Base-by-base conservation (phyloP, 1,140 invertebrate genomes). In the Plodia interpunctella region DNA sequence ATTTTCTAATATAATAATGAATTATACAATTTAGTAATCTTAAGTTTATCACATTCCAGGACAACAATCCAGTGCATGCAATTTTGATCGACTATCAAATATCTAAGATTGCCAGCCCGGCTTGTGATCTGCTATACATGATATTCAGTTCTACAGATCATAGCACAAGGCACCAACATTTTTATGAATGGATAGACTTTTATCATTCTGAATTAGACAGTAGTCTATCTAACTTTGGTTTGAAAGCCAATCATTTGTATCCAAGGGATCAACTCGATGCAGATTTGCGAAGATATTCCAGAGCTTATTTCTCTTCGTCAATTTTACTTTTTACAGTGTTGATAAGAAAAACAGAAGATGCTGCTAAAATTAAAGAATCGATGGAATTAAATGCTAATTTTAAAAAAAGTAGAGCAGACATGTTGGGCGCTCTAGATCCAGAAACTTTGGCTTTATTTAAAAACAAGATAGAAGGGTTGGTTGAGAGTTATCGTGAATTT, bases 71-170 rank as follows among this genome's bases (percentile, higher is more conserved):
- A 18, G 49, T 50, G 15, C n/a, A 50, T 17, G 49, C 49, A 13
- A 18, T 50, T 17, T 18, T 50, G 17, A 50, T 50, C 18, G 49
- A 50, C 18, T 50, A 50, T 17, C 49, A 68, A 30, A 44, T 64
- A 21, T 60, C 66, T 9, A 58, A 57, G 30, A 55, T 62, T 55
- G 25, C 49, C 0, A 66, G 38, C 13, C 72, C 72, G 5, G 63
- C 57, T 2, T 30, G 11, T 20, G 72, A 74, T 25, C 21, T 74
- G n/a, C 50, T 63, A 0, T 71, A 65, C 54, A 52, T 65, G 38
- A 59, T 74, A n/a, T 68, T 70, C 55, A 71, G 66, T 58, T 66
- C 65, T 57, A 74, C 68, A 10, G 62, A 68, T 28, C 30, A 63
- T 52, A 59, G 55, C 9, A 60, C 59, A 0, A 55, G 63, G 18